phyloP scores from a whole-genome alignment of 2,113 vertebrate genomes.

The Stigmatopora argus region DNA sequence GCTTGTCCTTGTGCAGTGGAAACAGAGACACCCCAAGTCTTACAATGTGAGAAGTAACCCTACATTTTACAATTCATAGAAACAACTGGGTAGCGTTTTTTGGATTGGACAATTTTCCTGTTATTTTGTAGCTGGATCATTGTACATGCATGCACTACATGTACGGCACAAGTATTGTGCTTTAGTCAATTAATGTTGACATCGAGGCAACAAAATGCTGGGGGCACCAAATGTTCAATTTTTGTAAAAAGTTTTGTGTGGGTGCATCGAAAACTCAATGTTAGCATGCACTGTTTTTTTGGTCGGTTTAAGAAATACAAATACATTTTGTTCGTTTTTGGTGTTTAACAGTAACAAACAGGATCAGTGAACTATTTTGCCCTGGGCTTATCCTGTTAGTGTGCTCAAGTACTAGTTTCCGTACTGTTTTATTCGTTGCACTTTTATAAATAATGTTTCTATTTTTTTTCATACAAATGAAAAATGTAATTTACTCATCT shows the following conservation, averaged over 20 bases:
- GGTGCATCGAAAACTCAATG: background rate
- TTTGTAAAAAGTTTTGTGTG: background rate
- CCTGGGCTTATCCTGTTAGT: background rate
- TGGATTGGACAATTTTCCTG: background rate
- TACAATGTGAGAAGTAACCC: conserved; percentile 83
- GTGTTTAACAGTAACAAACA: background rate
- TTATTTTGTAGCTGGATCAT: background rate
- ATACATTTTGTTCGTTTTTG: too few relatives aligned
- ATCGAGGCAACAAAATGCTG: background rate
- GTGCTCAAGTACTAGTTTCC: background rate
- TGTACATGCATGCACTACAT: background rate
- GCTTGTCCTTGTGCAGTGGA: conserved; percentile 96
- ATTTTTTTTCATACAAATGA: background rate
- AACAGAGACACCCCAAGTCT: conserved; percentile 92
- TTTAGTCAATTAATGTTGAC: background rate
- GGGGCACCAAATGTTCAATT: background rate
- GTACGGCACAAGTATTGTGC: background rate
- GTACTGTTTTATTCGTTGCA: background rate
- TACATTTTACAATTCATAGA: too few relatives aligned
- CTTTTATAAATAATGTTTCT: background rate
- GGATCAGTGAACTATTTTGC: background rate
- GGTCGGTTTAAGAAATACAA: background rate
- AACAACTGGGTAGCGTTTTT: background rate
- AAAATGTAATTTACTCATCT: too few relatives aligned
- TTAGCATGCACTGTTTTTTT: background rate